Evolutionary conservation across 1,140 invertebrate genomes (phyloP).

Genomic region (Leptinotarsa defecta): DNA sequence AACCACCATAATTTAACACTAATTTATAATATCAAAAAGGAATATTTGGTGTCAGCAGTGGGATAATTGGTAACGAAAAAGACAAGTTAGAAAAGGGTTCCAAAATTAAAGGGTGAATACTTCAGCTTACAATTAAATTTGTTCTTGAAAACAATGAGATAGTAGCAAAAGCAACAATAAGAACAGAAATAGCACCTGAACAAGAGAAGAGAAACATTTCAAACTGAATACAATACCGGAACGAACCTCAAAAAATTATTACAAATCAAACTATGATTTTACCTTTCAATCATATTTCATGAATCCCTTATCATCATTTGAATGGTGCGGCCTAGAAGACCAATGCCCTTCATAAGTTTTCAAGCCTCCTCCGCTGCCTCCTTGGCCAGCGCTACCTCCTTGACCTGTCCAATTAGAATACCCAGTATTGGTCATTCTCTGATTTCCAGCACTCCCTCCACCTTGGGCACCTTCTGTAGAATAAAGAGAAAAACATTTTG

Average conservation of each 20-base stretch:
- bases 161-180: too few species aligned
- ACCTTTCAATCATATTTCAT: slow-evolving; percentile 53
- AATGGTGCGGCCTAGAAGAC: slow-evolving; percentile 52
- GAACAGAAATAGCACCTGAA: too few species aligned
- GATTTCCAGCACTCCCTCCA: slow-evolving; percentile 50
- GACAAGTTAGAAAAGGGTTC: too few species aligned
- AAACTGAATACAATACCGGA: too few species aligned
- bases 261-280: not conserved
- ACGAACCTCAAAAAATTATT: not conserved
- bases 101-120: too few species aligned
- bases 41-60: too few species aligned
- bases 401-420: slow-evolving; percentile 55
- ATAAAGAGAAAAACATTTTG: not conserved
- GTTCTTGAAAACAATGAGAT: too few species aligned
- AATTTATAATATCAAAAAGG: too few species aligned
- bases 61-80: too few species aligned
- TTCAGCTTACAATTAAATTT: too few species aligned
- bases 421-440: slow-evolving; percentile 50
- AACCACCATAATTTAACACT: too few species aligned
- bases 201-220: too few species aligned
- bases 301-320: slow-evolving; percentile 53
- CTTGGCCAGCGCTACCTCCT: slow-evolving; percentile 42
- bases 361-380: slow-evolving; percentile 35
- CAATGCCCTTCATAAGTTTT: slow-evolving; percentile 51
- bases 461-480: slow-evolving; percentile 48